Percentiles rank a stretch among this genome's conserved stretches.
These are phyloP conservation scores for Tribolium freemani DNA, from an alignment of 2,888 invertebrate genomes.

Conservation along the genomic window DNA sequence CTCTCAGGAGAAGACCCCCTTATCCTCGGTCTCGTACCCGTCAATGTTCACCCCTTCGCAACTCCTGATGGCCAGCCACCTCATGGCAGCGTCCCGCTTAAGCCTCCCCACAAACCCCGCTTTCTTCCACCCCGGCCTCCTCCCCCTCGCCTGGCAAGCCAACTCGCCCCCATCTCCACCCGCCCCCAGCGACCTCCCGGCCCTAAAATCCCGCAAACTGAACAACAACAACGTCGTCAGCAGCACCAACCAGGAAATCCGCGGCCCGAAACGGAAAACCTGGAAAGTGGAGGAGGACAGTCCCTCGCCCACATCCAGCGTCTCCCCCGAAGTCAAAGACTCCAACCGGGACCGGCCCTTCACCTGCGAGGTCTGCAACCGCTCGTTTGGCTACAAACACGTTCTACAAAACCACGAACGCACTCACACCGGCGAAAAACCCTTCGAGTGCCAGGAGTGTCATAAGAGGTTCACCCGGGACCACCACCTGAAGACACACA, in stretches of 20 bases:
- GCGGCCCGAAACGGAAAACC: slow-evolving; percentile 60
- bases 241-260: slow-evolving; percentile 66
- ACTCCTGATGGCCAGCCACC: slow-evolving; percentile 69
- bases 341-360: slow-evolving; percentile 82
- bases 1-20: slow-evolving; percentile 71
- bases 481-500: slow-evolving; percentile 94
- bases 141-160: slow-evolving; percentile 69
- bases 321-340: slow-evolving; percentile 68
- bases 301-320: slow-evolving; percentile 72
- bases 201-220: slow-evolving; percentile 59
- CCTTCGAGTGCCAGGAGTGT: slow-evolving; percentile 92
- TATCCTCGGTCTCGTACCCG: slow-evolving; percentile 72
- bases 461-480: slow-evolving; percentile 93
- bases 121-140: slow-evolving; percentile 75
- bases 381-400: slow-evolving; percentile 94
- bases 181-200: slow-evolving; percentile 65
- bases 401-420: slow-evolving; percentile 95
- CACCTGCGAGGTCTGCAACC: slow-evolving; percentile 88
- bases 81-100: slow-evolving; percentile 72
- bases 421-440: slow-evolving; percentile 95
- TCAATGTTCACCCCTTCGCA: slow-evolving; percentile 70
- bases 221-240: slow-evolving; percentile 64
- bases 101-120: slow-evolving; percentile 73
- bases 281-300: slow-evolving; percentile 59
- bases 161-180: slow-evolving; percentile 71